These are phyloP conservation scores for Carassius gibelio DNA, from an alignment of 2,113 vertebrate genomes.

Conservation along the genomic window DNA sequence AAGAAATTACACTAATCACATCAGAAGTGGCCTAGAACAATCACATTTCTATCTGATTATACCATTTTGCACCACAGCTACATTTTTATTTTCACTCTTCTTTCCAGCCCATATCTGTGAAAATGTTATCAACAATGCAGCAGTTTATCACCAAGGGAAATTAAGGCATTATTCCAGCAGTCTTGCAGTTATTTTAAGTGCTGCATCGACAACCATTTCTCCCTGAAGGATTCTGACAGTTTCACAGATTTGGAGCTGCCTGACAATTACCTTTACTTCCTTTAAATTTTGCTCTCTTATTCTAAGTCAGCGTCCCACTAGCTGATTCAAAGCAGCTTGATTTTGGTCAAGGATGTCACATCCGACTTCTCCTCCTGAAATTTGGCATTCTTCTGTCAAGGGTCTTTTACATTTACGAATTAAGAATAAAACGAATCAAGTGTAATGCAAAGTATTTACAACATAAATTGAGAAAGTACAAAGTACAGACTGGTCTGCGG, in stretches of 20 bases:
- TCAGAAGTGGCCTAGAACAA: not conserved
- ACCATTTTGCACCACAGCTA: not conserved
- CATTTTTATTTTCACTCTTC: constrained; percentile 35
- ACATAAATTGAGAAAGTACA: not conserved
- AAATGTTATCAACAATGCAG: constrained; percentile 53
- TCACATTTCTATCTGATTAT: not conserved
- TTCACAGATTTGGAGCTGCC: constrained; percentile 40
- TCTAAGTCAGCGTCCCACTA: not conserved
- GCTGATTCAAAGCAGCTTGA: not conserved
- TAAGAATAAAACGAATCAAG: not conserved
- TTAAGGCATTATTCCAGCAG: constrained; percentile 59
- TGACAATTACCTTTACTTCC: constrained; percentile 4
- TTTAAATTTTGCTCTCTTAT: not conserved
- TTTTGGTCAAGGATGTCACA: not conserved
- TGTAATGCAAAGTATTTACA: not conserved
- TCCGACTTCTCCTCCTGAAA: not conserved
- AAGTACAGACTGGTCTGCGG: not conserved
- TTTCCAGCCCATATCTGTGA: constrained; percentile 57
- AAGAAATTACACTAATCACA: not conserved
- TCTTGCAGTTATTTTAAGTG: constrained; percentile 57
- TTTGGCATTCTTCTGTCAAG: not conserved
- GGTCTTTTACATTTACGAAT: not conserved
- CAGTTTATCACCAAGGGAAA: constrained; percentile 72
- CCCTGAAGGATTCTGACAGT: constrained; percentile 1
- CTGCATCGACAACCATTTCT: constrained; percentile 63